A percentile compares a stretch with the other conserved stretches of the same genome.
Conservation (phyloP, 2,113 vertebrate genomes). For the Sorex araneus region DNA sequence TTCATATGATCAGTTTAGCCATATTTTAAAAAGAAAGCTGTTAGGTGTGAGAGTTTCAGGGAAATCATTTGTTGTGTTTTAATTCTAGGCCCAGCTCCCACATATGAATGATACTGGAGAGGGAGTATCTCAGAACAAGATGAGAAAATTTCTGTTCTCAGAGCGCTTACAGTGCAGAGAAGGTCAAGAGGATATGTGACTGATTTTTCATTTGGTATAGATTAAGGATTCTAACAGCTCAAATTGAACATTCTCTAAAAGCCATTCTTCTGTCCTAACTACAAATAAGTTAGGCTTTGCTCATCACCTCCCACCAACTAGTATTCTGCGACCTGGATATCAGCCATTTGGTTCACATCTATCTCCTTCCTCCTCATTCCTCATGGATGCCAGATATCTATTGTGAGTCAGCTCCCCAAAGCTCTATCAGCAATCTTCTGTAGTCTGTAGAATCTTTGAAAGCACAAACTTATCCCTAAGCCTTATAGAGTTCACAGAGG, state of each 20-base stretch:
- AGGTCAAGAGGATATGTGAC: background rate
- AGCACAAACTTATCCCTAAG: background rate
- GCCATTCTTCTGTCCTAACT: conserved; percentile 28
- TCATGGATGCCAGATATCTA: background rate
- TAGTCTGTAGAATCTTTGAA: background rate
- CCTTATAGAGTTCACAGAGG: background rate
- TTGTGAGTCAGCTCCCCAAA: background rate
- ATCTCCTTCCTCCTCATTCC: background rate
- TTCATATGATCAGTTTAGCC: conserved; percentile 43
- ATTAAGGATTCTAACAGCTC: conserved; percentile 39
- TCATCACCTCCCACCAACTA: background rate
- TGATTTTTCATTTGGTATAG: conserved; percentile 29
- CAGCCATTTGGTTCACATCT: background rate
- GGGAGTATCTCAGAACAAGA: background rate
- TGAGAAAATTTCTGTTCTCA: background rate
- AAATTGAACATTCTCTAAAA: conserved; percentile 48
- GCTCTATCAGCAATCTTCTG: background rate
- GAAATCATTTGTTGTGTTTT: conserved; percentile 29
- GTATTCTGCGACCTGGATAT: background rate
- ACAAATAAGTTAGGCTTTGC: background rate
- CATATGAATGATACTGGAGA: conserved; percentile 1
- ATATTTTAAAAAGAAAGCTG: conserved; percentile 42
- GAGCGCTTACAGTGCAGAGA: conserved; percentile 10
- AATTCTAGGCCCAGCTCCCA: conserved; percentile 2
- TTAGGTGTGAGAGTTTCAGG: background rate